phyloP scores from a whole-genome alignment of 2,113 vertebrate genomes.

The Pyxicephalus adspersus region DNA sequence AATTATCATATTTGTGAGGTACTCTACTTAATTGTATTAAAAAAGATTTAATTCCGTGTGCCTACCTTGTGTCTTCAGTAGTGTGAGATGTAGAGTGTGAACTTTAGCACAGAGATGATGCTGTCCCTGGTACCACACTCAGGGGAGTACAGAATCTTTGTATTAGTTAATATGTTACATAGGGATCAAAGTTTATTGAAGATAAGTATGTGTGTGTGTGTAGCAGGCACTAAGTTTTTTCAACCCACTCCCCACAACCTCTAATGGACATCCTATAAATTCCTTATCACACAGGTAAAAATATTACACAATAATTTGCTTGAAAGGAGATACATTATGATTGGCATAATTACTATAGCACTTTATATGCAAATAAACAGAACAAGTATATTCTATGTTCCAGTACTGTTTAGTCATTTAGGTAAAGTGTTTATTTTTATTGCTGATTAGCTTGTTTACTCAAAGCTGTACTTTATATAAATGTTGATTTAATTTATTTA shows the following conservation, averaged over 20 bases:
- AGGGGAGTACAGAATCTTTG: conserved; percentile 60
- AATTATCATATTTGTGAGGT: too few relatives aligned
- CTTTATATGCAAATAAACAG: too few relatives aligned
- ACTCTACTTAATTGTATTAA: too few relatives aligned
- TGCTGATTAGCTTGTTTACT: too few relatives aligned
- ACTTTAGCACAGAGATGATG: conserved; percentile 66
- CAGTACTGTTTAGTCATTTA: too few relatives aligned
- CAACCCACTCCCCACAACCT: not conserved
- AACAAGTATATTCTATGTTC: too few relatives aligned
- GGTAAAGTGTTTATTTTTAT: too few relatives aligned
- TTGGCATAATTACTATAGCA: too few relatives aligned
- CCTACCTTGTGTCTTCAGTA: conserved; percentile 13
- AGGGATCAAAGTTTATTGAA: conserved; percentile 57
- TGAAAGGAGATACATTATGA: too few relatives aligned
- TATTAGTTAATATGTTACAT: conserved; percentile 75
- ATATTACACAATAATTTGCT: not conserved
- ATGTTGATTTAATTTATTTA: too few relatives aligned
- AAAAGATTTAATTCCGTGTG: not conserved
- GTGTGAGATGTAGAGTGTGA: conserved; percentile 54
- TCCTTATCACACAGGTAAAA: not conserved
- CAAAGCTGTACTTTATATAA: too few relatives aligned
- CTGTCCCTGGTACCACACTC: conserved; percentile 58
- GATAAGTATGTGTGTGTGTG: not conserved
- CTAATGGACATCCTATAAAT: not conserved
- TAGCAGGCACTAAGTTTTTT: not conserved